These are phyloP conservation scores for Diglossa brunneiventris DNA, from an alignment of 2,113 vertebrate species.

Conservation along the genomic window DNA sequence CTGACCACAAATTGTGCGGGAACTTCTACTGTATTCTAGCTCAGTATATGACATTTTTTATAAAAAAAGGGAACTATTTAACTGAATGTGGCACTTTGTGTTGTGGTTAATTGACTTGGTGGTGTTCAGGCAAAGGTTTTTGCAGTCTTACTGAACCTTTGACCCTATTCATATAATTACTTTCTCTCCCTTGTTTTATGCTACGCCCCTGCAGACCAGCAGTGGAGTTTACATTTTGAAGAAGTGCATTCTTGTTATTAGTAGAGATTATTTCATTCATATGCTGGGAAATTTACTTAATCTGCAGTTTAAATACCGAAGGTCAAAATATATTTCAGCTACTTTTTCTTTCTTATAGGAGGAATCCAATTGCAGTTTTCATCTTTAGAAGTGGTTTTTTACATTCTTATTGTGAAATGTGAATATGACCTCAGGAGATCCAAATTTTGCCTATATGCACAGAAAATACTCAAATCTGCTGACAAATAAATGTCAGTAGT, in stretches of 20 bases:
- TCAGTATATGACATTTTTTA: background rate
- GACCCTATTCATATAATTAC: background rate
- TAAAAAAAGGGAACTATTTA: background rate
- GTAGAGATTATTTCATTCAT: background rate
- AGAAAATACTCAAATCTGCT: constrained; percentile 25
- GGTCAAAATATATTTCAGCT: background rate
- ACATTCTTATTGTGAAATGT: background rate
- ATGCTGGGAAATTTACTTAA: background rate
- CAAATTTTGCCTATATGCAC: background rate
- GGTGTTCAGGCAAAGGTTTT: background rate
- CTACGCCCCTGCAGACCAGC: background rate
- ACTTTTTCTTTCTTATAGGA: background rate
- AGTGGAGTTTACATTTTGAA: background rate
- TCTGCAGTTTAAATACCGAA: background rate
- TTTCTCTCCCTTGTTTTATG: background rate
- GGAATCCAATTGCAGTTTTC: background rate
- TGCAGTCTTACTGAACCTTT: background rate
- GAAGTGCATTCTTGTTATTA: background rate
- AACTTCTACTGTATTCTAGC: background rate
- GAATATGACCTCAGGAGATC: background rate
- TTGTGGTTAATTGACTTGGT: background rate
- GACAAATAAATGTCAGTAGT: background rate
- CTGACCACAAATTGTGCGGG: background rate
- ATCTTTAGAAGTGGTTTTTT: background rate
- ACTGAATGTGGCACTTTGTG: background rate